Percentiles rank a stretch among this genome's conserved stretches.
Conservation (phyloP, 2,113 vertebrate genomes). For the Myotis lucifugus region DNA sequence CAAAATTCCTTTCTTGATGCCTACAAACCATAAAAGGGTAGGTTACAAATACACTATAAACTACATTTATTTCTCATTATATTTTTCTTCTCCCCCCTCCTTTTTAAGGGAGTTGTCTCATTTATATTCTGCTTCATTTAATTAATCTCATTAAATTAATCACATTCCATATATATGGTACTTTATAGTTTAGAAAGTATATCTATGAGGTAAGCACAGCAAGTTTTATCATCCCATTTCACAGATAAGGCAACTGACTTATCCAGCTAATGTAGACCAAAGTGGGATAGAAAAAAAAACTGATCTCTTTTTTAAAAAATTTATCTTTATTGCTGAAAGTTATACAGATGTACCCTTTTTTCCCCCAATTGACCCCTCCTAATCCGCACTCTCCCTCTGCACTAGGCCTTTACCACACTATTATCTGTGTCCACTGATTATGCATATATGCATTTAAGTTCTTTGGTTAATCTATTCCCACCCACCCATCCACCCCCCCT, state of each 20-base stretch:
- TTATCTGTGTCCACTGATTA: too few relatives aligned
- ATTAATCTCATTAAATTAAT: neutral
- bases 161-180: neutral
- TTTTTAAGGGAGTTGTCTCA: neutral
- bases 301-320: neutral
- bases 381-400: too few relatives aligned
- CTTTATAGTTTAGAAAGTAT: neutral
- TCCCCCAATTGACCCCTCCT: too few relatives aligned
- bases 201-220: neutral
- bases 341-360: neutral
- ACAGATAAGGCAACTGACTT: neutral
- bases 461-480: too few relatives aligned
- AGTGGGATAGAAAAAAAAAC: neutral
- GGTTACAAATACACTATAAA: neutral
- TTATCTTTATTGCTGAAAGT: too few relatives aligned
- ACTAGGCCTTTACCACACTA: too few relatives aligned
- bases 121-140: neutral
- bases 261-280: neutral
- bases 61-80: constrained; percentile 19
- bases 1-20: neutral
- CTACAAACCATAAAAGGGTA: neutral
- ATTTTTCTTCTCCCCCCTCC: neutral
- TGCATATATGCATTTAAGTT: too few relatives aligned
- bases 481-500: too few relatives aligned
- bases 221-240: neutral